phyloP scores from a whole-genome alignment of 2,888 invertebrate species.

The Merodon equestris region DNA sequence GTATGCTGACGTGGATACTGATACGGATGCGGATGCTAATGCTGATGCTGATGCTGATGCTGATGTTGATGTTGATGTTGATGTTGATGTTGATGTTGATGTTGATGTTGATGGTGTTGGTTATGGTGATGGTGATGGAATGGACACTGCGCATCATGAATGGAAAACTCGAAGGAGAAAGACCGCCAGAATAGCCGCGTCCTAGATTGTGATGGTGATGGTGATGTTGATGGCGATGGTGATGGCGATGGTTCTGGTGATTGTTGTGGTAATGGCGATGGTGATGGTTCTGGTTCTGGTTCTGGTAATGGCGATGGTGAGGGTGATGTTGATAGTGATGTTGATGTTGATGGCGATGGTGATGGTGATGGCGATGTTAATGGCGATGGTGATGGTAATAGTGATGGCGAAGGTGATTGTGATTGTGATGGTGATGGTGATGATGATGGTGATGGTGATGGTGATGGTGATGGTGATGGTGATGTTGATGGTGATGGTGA shows the following conservation, averaged over 20 bases:
- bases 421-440: no score
- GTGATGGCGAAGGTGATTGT: no score
- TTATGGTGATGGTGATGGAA: no score
- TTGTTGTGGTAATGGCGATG: neutral
- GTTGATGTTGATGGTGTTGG: no score
- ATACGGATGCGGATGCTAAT: no score
- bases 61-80: no score
- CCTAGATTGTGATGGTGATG: neutral
- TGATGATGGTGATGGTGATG: neutral
- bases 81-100: slow-evolving; percentile 9
- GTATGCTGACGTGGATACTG: no score
- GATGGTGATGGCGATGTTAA: neutral
- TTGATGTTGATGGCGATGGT: slow-evolving; percentile 2
- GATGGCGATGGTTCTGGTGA: neutral
- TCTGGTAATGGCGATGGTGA: neutral
- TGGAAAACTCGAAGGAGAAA: no score
- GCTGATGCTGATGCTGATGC: no score
- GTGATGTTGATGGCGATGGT: slow-evolving; percentile 2
- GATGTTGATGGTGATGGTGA: slow-evolving; percentile 5
- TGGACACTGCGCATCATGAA: no score
- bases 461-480: neutral
- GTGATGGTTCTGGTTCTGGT: neutral
- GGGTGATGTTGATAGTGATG: no score
- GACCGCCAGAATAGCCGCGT: no score
- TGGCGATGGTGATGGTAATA: neutral